Conservation (phyloP, 2,888 invertebrate species). For the Panopea generosa region DNA sequence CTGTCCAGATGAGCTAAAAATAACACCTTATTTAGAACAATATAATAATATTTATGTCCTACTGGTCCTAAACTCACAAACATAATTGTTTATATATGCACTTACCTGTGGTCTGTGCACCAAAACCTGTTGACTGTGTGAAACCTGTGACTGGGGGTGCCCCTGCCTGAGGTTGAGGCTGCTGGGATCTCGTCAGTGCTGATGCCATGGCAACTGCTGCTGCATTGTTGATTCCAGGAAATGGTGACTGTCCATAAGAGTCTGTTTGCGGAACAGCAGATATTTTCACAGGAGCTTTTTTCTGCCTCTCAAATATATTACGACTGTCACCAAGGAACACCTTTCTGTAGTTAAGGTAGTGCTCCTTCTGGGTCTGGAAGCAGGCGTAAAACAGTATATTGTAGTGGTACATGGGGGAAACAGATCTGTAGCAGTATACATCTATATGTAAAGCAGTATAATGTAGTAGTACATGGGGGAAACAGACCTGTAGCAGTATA, state of each 20-base stretch:
- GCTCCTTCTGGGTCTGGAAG: constrained; percentile 90
- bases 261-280: constrained; percentile 58
- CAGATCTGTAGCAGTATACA: too few relatives aligned
- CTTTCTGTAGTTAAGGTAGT: constrained; percentile 92
- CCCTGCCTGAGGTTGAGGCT: constrained; percentile 81
- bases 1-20: too few relatives aligned
- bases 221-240: constrained; percentile 81
- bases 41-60: too few relatives aligned
- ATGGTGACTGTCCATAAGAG: constrained; percentile 81
- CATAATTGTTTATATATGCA: too few relatives aligned
- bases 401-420: too few relatives aligned
- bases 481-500: too few relatives aligned
- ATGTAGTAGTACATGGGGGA: background rate
- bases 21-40: too few relatives aligned
- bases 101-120: constrained; percentile 1
- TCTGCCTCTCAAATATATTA: constrained; percentile 89
- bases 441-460: too few relatives aligned
- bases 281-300: constrained; percentile 66
- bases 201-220: constrained; percentile 84
- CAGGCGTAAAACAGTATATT: too few relatives aligned
- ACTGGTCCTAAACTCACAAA: too few relatives aligned
- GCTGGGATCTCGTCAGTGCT: constrained; percentile 82
- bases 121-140: constrained; percentile 59
- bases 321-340: constrained; percentile 91
- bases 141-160: constrained; percentile 74